These are phyloP conservation scores for Holotrichia oblita DNA, from an alignment of 1,140 invertebrate species.

Conservation along the genomic window DNA sequence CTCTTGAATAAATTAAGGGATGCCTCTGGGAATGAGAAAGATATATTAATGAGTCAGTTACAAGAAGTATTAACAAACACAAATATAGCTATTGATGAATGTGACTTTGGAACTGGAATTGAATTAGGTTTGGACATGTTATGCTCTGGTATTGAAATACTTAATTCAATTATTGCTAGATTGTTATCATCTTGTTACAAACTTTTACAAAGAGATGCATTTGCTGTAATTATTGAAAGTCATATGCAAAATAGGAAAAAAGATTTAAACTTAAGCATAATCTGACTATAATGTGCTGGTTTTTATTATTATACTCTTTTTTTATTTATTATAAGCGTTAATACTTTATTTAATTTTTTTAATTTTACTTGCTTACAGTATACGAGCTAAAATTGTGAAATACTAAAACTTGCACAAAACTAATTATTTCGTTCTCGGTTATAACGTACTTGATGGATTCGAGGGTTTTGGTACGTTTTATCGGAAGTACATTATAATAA, in stretches of 20 bases:
- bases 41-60: slow-evolving; percentile 69
- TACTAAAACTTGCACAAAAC: no score
- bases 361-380: no score
- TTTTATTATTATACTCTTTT: slow-evolving; percentile 2
- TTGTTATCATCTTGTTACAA: slow-evolving; percentile 82
- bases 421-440: no score
- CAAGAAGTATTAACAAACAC: slow-evolving; percentile 82
- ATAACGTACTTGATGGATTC: no score
- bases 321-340: not conserved
- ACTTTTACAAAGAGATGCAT: slow-evolving; percentile 76
- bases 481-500: no score
- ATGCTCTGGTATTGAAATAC: slow-evolving; percentile 72
- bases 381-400: no score
- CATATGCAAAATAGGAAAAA: slow-evolving; percentile 72
- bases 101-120: slow-evolving; percentile 91
- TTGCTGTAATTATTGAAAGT: slow-evolving; percentile 77
- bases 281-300: slow-evolving; percentile 44
- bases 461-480: no score
- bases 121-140: slow-evolving; percentile 90
- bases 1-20: slow-evolving; percentile 75
- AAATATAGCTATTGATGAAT: slow-evolving; percentile 92
- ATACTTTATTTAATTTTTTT: not conserved
- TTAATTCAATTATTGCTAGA: slow-evolving; percentile 73
- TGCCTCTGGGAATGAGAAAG: slow-evolving; percentile 69
- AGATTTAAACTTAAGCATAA: slow-evolving; percentile 57